A percentile compares a stretch with the other conserved stretches of the same genome.
phyloP scores from a whole-genome alignment of 2,888 invertebrate species.

The Nomada ruficornis region DNA sequence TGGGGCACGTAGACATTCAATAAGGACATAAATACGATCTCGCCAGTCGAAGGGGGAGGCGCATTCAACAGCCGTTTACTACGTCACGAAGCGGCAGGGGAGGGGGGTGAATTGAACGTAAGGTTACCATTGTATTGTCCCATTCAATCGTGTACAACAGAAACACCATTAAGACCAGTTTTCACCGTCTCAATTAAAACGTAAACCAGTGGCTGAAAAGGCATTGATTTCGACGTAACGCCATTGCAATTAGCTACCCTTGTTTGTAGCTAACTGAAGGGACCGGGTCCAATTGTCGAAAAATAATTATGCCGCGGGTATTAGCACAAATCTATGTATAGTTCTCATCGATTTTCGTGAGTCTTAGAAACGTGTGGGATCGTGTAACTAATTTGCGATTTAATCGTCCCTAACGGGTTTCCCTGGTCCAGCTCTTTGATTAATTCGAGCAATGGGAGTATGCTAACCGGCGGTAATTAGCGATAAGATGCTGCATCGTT shows the following conservation, averaged over 20 bases:
- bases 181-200: conserved; percentile 69
- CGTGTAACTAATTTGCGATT: conserved; percentile 21
- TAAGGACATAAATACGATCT: conserved; percentile 69
- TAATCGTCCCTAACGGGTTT: conserved; percentile 9
- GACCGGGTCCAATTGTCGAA: conserved; percentile 29
- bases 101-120: conserved; percentile 61
- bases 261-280: conserved; percentile 43
- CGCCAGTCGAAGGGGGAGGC: conserved; percentile 41
- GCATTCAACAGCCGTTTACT: conserved; percentile 67
- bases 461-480: background rate
- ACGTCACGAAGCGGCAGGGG: conserved; percentile 39
- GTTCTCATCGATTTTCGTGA: conserved; percentile 2
- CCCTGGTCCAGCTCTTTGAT: background rate
- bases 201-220: conserved; percentile 63
- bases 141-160: conserved; percentile 69
- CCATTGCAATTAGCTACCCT: conserved; percentile 39
- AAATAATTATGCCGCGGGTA: conserved; percentile 17
- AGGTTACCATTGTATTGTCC: conserved; percentile 66
- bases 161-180: conserved; percentile 69
- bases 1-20: conserved; percentile 69
- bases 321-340: background rate
- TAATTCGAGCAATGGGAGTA: conserved; percentile 8
- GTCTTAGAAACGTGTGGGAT: background rate
- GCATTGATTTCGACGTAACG: conserved; percentile 50
- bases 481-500: conserved; percentile 7